Percentiles rank a stretch among this genome's conserved stretches.
Conservation (phyloP, 2,888 invertebrate genomes). For the Apeira syringaria region DNA sequence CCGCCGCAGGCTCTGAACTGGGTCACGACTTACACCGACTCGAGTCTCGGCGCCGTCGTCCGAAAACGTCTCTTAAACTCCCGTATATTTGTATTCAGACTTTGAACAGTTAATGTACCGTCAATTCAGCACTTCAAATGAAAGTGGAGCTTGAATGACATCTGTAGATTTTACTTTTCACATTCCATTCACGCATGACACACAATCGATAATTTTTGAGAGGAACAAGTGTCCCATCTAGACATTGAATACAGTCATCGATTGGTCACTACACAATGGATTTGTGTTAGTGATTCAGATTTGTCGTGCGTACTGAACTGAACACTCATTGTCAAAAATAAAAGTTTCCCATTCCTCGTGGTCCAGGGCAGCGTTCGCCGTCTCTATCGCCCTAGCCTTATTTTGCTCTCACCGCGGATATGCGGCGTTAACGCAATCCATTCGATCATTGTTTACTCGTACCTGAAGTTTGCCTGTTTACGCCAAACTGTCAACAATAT, state of each 20-base stretch:
- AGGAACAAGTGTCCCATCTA: no score
- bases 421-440: no score
- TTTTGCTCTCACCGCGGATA: no score
- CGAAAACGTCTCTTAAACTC: constrained; percentile 47
- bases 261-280: neutral
- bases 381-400: no score
- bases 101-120: neutral
- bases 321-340: constrained; percentile 6
- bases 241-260: neutral
- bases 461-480: no score
- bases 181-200: no score
- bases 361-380: no score
- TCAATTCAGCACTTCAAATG: neutral
- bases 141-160: neutral
- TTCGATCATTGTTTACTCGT: no score
- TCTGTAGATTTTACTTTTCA: neutral
- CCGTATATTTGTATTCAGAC: constrained; percentile 2
- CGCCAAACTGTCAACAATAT: no score
- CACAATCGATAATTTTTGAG: no score
- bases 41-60: constrained; percentile 42
- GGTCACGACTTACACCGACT: constrained; percentile 54
- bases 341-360: no score
- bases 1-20: constrained; percentile 58
- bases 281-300: neutral
- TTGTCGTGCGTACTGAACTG: constrained; percentile 1